A percentile compares a stretch with the other conserved stretches of the same genome.
These are phyloP conservation scores for Listronotus oregonensis DNA, from an alignment of 1,140 invertebrate species.

Conservation along the genomic window DNA sequence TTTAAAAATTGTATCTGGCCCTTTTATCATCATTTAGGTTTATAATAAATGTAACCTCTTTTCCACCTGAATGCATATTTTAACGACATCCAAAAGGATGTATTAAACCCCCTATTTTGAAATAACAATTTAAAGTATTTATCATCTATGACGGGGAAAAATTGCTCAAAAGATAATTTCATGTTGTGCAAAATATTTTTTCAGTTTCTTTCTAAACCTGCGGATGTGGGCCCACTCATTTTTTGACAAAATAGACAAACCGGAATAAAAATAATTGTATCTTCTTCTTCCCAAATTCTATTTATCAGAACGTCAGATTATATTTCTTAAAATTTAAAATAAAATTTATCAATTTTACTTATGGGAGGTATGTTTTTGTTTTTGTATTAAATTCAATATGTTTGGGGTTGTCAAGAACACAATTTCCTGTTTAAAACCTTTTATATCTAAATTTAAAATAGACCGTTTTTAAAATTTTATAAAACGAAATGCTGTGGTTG, in stretches of 20 bases:
- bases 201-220: no score
- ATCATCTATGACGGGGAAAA: background rate
- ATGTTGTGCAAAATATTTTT: background rate
- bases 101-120: no score
- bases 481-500: conserved; percentile 6
- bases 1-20: no score
- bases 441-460: background rate
- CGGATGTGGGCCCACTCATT: background rate
- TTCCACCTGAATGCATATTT: no score
- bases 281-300: background rate
- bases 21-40: no score
- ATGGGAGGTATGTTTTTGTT: background rate
- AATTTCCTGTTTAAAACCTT: background rate
- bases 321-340: background rate
- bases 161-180: background rate
- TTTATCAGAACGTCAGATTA: background rate
- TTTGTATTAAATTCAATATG: background rate
- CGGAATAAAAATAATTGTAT: background rate
- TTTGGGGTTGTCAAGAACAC: background rate
- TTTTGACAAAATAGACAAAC: background rate
- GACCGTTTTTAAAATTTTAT: background rate
- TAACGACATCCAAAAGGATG: no score
- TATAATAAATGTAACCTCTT: no score
- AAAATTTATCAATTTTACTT: background rate
- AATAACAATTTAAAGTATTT: background rate